Conservation (phyloP, 2,888 invertebrate species). For the Mimachlamys varia region DNA sequence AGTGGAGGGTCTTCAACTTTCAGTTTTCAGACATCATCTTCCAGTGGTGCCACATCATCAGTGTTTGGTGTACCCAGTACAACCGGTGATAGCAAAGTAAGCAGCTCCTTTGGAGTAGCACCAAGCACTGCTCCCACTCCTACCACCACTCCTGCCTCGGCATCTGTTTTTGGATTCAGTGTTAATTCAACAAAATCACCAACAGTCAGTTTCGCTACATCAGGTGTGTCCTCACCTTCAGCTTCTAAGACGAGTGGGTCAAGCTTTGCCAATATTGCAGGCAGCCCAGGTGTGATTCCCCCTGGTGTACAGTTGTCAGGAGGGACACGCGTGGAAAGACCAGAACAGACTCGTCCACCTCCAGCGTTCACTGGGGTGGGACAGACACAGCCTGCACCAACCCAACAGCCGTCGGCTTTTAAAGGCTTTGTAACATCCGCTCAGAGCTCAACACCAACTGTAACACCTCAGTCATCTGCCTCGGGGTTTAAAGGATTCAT, state of each 20-base stretch:
- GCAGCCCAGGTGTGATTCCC: background rate
- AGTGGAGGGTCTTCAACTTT: constrained; percentile 21
- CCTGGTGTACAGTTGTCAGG: background rate
- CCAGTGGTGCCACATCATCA: background rate
- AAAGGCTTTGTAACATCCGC: constrained; percentile 3
- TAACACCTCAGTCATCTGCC: constrained; percentile 8
- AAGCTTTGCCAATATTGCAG: background rate
- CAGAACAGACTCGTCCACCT: background rate
- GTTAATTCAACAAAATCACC: constrained; percentile 31
- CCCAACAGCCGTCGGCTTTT: background rate
- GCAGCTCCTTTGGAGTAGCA: constrained; percentile 39
- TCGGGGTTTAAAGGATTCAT: background rate
- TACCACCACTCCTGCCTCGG: background rate
- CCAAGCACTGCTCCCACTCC: background rate
- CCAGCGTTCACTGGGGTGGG: too few relatives aligned
- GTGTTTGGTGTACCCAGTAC: constrained; percentile 41
- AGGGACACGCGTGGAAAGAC: background rate
- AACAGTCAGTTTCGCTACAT: constrained; percentile 25
- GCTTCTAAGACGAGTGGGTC: background rate
- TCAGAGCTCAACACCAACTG: background rate
- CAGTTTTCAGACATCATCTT: background rate
- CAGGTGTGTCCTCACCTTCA: background rate
- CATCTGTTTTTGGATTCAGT: background rate
- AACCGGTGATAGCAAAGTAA: background rate
- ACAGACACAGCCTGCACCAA: background rate